Base-by-base conservation (phyloP, 2,113 vertebrate genomes). In the Empidonax traillii region DNA sequence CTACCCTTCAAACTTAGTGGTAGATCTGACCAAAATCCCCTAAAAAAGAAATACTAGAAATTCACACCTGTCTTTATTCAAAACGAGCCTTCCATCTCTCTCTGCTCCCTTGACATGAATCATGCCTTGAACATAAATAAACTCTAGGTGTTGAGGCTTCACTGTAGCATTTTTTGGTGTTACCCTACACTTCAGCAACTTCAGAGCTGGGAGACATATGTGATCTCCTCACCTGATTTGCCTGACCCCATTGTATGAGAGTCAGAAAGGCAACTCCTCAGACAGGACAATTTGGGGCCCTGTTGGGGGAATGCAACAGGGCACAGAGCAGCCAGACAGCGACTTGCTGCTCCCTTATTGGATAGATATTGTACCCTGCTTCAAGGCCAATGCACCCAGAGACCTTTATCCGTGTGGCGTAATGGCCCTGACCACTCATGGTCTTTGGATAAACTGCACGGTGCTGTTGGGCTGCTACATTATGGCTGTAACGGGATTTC, bases 361-460 rank as follows among this genome's bases (percentile, higher is more conserved):
- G 14, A 3, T 3, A 31, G 35, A 3, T 39, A 24, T 56, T 68
- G 46, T 5, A 3, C 16, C 37, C 12, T 73, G 51, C 66, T 73
- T 55, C 22, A 27, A 16, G 0, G 0, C 22, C 10, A 33, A 24
- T 0, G 0, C 2, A 3, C 24, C 16, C 22, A 10, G 52, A 68
- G 33, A 44, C 12, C 22, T 46, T 58, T 14, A 5, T 0, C 8
- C 0, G 0, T 9, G 39, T 1, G 4, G 18, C 41, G 25, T 19
- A 47, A 74, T 39, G 62, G 35, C 11, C 8, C 51, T 69, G 75
- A 19, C 15, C 0, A 1, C 39, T 43, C n/a, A 24, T 0, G 22
- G 51, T 19, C 35, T 41, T 44, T 33, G 69, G 35, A 44, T 25
- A 39, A 74, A 30, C 11, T 33, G 18, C 3, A 0, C 2, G 17